These are phyloP conservation scores for Prolemur simus DNA, from an alignment of 2,113 vertebrate species.

Conservation along the genomic window DNA sequence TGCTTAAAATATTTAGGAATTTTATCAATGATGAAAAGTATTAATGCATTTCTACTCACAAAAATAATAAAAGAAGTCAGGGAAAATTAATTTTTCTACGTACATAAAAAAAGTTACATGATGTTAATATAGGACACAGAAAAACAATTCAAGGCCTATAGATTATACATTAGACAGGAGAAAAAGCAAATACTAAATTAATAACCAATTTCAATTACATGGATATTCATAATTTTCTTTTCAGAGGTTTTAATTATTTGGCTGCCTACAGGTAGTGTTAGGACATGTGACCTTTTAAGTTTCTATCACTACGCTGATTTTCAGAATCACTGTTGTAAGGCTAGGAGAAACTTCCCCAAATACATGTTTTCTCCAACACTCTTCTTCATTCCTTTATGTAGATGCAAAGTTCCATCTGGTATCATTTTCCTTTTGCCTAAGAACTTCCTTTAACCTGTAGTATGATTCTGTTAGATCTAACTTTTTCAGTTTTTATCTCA, in stretches of 20 bases:
- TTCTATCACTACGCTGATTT: not conserved
- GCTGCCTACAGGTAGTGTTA: not conserved
- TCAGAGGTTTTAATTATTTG: conserved; percentile 1
- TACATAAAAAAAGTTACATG: not conserved
- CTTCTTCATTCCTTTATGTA: not conserved
- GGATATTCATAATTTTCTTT: not conserved
- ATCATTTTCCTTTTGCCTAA: not conserved
- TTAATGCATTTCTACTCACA: not conserved
- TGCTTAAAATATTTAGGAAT: conserved; percentile 10
- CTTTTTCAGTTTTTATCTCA: not conserved
- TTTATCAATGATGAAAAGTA: not conserved
- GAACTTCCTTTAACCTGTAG: not conserved
- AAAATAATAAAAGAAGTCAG: conserved; percentile 23
- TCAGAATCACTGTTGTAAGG: not conserved
- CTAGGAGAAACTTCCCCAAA: not conserved
- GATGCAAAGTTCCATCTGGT: not conserved
- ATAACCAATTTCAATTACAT: not conserved
- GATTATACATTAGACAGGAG: not conserved
- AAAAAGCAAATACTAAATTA: not conserved
- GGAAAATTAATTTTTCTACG: not conserved
- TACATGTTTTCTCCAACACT: not conserved
- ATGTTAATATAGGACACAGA: not conserved
- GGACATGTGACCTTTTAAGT: not conserved
- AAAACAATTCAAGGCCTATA: not conserved
- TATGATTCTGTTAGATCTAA: not conserved